These are phyloP conservation scores for Latrodectus hesperus DNA, from an alignment of 2,888 invertebrate genomes.

Conservation along the genomic window DNA sequence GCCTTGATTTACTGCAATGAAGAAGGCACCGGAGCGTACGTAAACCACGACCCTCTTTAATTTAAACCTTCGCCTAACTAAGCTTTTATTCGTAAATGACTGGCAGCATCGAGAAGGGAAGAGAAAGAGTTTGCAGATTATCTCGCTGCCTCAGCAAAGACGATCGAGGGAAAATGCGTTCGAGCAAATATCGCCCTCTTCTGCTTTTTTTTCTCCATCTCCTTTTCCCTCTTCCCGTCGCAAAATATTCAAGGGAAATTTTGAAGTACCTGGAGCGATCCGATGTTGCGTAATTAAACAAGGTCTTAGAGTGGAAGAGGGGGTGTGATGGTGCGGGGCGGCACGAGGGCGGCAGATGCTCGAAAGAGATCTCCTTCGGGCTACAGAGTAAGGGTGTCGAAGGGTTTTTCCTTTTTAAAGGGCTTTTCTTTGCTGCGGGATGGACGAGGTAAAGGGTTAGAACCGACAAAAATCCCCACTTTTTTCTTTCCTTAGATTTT, in stretches of 20 bases:
- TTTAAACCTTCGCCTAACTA: slow-evolving; percentile 64
- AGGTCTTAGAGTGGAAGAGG: neutral
- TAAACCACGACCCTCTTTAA: slow-evolving; percentile 47
- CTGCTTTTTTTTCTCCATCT: slow-evolving; percentile 31
- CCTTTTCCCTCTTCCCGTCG: slow-evolving; percentile 6
- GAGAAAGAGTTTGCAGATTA: slow-evolving; percentile 27
- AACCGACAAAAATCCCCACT: slow-evolving; percentile 30
- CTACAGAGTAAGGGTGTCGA: slow-evolving; percentile 50
- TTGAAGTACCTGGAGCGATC: slow-evolving; percentile 55
- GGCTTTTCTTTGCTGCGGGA: slow-evolving; percentile 15
- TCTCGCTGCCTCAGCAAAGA: slow-evolving; percentile 38
- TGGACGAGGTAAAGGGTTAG: slow-evolving; percentile 33
- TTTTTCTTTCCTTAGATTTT: neutral
- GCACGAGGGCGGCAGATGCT: slow-evolving; percentile 46
- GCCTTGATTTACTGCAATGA: neutral
- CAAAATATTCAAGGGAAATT: slow-evolving; percentile 61
- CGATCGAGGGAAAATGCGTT: slow-evolving; percentile 44
- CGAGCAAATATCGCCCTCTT: slow-evolving; percentile 42
- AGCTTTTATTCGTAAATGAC: slow-evolving; percentile 56
- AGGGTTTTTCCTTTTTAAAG: slow-evolving; percentile 26
- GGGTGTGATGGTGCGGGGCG: slow-evolving; percentile 6
- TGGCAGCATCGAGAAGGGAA: slow-evolving; percentile 13
- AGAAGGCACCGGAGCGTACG: slow-evolving; percentile 50
- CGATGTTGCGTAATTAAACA: slow-evolving; percentile 58
- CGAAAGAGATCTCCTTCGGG: slow-evolving; percentile 44